Evolutionary conservation across 2,888 invertebrate species (phyloP), one percentile per base, ranked within the genome.

Genomic region (Agelastica alni): DNA sequence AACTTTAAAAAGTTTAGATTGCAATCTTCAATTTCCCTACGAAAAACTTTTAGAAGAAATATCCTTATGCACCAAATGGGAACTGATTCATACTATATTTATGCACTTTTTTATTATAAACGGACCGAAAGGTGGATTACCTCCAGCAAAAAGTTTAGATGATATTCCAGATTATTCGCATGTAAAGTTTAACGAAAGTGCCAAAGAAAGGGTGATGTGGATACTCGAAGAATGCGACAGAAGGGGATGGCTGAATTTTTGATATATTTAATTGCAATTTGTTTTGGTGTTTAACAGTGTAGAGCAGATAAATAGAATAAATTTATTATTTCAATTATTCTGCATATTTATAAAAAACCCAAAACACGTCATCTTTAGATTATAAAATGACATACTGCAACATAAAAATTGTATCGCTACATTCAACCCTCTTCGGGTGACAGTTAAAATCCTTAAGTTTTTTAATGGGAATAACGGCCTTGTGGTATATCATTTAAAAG

Each of bases 21-120:
- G 53, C 30, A 18, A 49, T n/a, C 20, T 31, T 5, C 32, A 18
- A 12, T 57, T 57, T 22, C 22, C 52, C 4, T 49, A 53, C 26
- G 39, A 57, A 1, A 37, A 17, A 4, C 41, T 57, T 3, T 5
- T 57, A 18, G 28, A 57, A 5, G 57, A 57, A 53, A 45, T 57
- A 4, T 9, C 28, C 1, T n/a, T 14, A 3, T 13, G 17, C n/a
- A 31, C 42, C 1, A 31, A 49, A 22, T 32, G 41, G 30, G 41
- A 45, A 14, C 34, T 57, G 10, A 31, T 20, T 17, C 41, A 53
- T 7, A 22, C 43, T n/a, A 4, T 39, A 16, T 57, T 57, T 34
- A 49, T 57, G 49, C 32, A 14, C 4, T 37, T 26, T 6, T 3
- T 53, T 12, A 26, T 53, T 4, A 34, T 53, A 6, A 28, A 32